phyloP scores from a whole-genome alignment of 2,113 vertebrate genomes.

The Sapayoa aenigma region DNA sequence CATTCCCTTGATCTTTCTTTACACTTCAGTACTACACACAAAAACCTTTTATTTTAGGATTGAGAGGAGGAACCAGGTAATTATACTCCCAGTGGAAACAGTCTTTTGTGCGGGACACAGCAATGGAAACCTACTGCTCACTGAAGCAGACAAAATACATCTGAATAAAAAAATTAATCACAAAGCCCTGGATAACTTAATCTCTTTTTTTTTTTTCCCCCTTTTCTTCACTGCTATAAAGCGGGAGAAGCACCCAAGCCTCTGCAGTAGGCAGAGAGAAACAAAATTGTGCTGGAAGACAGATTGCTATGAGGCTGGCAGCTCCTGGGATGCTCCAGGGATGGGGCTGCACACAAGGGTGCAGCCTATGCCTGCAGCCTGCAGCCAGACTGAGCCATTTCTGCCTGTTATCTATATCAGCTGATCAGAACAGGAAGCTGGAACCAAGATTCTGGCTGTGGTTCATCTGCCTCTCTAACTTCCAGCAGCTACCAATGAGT shows the following conservation, averaged over 20 bases:
- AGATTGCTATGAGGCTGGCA: background rate
- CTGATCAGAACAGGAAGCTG: background rate
- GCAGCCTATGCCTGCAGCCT: background rate
- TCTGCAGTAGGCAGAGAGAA: background rate
- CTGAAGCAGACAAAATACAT: background rate
- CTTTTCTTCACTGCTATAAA: background rate
- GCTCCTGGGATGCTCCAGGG: background rate
- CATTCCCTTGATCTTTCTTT: conserved; percentile 19
- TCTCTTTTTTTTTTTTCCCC: background rate
- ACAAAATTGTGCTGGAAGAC: background rate
- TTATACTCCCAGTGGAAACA: background rate
- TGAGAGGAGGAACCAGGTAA: background rate
- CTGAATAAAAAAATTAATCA: background rate
- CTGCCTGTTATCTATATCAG: background rate
- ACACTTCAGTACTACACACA: background rate
- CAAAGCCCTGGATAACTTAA: background rate
- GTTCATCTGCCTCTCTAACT: background rate
- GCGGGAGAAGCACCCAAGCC: background rate
- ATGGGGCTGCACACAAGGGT: accelerated
- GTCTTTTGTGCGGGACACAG: background rate
- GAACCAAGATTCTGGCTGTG: accelerated
- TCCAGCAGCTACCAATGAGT: accelerated
- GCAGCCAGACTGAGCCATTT: accelerated
- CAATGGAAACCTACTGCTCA: background rate
- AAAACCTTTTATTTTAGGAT: background rate